These are phyloP conservation scores for Limnephilus lunatus DNA, from an alignment of 2,888 invertebrate species.

Conservation along the genomic window DNA sequence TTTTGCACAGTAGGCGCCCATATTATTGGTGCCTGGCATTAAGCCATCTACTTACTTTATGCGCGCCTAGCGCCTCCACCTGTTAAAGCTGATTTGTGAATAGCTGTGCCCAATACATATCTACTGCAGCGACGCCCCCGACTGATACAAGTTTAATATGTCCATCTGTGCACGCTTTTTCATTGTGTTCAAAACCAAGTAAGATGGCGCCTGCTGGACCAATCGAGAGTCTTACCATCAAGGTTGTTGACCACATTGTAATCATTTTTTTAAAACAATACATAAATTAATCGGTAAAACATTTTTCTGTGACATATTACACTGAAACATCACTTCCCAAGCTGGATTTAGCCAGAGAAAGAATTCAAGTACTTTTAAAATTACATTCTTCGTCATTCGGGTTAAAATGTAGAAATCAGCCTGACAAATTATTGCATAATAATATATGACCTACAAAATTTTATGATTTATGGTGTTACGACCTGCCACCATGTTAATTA, in stretches of 20 bases:
- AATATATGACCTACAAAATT: not conserved
- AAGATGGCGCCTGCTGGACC: not conserved
- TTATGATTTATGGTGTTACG: not conserved
- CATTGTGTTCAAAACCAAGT: not conserved
- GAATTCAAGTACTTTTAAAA: not conserved
- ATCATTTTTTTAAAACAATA: not conserved
- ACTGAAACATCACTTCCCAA: not conserved
- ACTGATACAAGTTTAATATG: not conserved
- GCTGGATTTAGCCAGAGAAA: not conserved
- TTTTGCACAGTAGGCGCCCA: no score
- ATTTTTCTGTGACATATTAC: not conserved
- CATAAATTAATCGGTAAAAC: not conserved
- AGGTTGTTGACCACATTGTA: no score
- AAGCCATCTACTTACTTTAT: no score
- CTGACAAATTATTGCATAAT: not conserved
- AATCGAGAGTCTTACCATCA: not conserved
- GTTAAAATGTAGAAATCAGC: not conserved
- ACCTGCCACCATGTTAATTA: not conserved
- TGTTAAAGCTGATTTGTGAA: no score
- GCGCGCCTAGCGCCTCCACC: no score
- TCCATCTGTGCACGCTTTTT: not conserved
- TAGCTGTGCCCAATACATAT: not conserved
- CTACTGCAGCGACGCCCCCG: not conserved
- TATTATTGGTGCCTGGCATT: no score
- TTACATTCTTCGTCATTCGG: not conserved